Percentiles rank a stretch among this genome's conserved stretches.
phyloP scores from a whole-genome alignment of 2,797 vertebrate species.

The Oryzias sinensis region DNA sequence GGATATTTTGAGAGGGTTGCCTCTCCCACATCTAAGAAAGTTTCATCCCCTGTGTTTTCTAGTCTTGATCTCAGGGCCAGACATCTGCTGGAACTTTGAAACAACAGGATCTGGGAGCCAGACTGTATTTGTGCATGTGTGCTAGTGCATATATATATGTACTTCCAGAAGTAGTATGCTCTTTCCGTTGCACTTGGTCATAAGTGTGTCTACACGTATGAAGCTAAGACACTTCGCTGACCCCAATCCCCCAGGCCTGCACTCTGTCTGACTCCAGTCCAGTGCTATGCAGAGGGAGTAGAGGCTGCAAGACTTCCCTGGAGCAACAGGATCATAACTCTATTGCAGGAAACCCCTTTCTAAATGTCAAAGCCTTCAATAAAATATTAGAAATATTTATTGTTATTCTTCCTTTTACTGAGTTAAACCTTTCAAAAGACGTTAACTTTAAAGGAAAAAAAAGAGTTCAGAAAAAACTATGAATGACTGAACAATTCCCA shows the following conservation, averaged over 20 bases:
- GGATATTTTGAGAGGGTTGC: constrained; percentile 68
- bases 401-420: constrained; percentile 25
- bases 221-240: constrained; percentile 34
- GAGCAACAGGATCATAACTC: constrained; percentile 51
- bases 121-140: constrained; percentile 40
- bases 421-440: constrained; percentile 43
- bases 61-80: constrained; percentile 78
- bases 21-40: constrained; percentile 75
- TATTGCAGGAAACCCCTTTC: constrained; percentile 52
- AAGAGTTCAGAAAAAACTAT: constrained; percentile 32
- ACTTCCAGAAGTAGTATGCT: background rate
- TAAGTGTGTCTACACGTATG: constrained; percentile 5
- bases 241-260: constrained; percentile 52
- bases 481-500: constrained; percentile 54
- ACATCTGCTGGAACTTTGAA: constrained; percentile 80
- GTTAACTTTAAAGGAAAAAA: constrained; percentile 37
- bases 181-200: constrained; percentile 3
- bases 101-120: constrained; percentile 74
- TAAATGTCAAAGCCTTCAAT: constrained; percentile 54
- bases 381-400: constrained; percentile 33
- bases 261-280: constrained; percentile 48
- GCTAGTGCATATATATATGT: constrained; percentile 14
- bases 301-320: constrained; percentile 45
- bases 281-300: constrained; percentile 48
- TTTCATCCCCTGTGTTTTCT: constrained; percentile 70